Evolutionary conservation across 2,888 invertebrate genomes (phyloP).

Genomic region (Notodonta ziczac): DNA sequence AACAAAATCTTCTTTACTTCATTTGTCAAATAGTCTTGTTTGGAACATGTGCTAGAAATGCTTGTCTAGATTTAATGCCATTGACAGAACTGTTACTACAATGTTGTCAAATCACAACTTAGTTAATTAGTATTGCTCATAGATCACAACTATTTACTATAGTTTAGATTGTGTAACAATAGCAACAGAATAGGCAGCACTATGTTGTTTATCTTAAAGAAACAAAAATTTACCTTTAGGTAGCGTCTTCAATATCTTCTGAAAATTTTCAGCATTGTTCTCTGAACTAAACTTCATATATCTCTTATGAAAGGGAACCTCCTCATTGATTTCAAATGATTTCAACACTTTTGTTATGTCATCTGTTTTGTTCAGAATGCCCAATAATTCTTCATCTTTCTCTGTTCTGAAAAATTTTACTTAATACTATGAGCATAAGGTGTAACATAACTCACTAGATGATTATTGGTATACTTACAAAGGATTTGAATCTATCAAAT

Average conservation of each 20-base stretch:
- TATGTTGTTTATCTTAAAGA: neutral
- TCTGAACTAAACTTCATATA: conserved; percentile 66
- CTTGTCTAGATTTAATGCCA: no score
- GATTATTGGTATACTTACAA: conserved; percentile 56
- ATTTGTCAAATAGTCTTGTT: no score
- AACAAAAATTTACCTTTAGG: conserved; percentile 65
- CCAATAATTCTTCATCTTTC: conserved; percentile 51
- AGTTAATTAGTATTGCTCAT: no score
- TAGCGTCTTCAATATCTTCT: conserved; percentile 66
- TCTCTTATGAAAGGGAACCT: conserved; percentile 61
- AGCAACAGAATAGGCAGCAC: no score
- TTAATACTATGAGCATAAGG: neutral
- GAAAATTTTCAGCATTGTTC: conserved; percentile 70
- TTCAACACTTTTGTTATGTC: conserved; percentile 47
- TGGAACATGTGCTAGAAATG: no score
- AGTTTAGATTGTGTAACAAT: no score
- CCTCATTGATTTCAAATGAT: conserved; percentile 48
- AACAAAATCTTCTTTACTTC: no score
- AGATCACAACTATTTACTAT: no score
- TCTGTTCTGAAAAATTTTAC: conserved; percentile 48
- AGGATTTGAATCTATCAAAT: conserved; percentile 51
- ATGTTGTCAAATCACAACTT: no score
- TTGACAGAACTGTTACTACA: no score
- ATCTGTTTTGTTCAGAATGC: conserved; percentile 39
- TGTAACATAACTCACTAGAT: no score